Evolutionary conservation across 2,888 invertebrate species (phyloP), one percentile per base, ranked within the genome.

Genomic region (Oscheius sp.): DNA sequence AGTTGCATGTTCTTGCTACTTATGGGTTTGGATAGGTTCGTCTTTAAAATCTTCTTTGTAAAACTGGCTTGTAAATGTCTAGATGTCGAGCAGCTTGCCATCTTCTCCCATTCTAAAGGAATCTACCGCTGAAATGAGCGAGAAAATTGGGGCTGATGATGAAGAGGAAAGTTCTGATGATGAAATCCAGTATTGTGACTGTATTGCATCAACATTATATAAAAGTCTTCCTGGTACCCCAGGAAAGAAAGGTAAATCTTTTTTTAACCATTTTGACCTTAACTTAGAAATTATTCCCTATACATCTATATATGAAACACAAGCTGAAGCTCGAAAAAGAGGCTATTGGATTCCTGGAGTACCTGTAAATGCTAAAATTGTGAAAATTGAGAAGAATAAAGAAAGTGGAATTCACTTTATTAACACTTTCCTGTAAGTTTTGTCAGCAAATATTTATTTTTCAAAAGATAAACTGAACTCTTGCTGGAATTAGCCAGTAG

Each of bases 311-410:
- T 86, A 86, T 73, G 84, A 85, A 29, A 74, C 74, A 17, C 81
- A 81, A 65, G 75, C 80, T 20, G 71, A 74, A 45, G 76, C 78
- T 0, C 53, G 78, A 3, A 34, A 46, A 55, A 63, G 79, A 6
- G 85, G 85, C 6, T 85, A 85, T 61, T 85, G 85, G 85, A 85
- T 85, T 46, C 85, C 85, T 6, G 80, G 81, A 37, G 75, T 84
- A 29, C 83, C 84, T 6, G 82, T 85, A 25, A 80, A 84, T 42
- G 84, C 84, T 27, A 78, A 76, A 68, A 78, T 78, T 48, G 73
- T 70, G 10, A 78, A 78, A 64, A 76, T 73, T 27, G 71, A 71
- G 23, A 67, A 68, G 29, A 84, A 83, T 66, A 81, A 75, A 15
- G 77, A 78, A 15, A 52, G 76, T 17, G 75, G 78, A 33, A 72